Evolutionary conservation across 2,888 invertebrate genomes (phyloP).

Genomic region (Acronicta alni): DNA sequence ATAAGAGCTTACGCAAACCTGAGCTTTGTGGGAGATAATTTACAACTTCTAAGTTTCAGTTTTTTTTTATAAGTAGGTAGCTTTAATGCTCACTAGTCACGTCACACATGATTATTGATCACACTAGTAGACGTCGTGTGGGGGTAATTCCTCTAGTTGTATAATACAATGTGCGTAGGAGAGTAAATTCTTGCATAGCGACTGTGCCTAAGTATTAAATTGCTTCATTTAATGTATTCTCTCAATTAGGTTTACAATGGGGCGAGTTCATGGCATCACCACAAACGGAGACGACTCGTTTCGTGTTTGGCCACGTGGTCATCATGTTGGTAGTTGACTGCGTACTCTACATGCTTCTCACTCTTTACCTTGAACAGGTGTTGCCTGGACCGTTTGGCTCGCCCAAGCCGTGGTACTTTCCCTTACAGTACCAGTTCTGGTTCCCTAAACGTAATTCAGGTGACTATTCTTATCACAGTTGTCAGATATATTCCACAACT

Average conservation of each 20-base stretch:
- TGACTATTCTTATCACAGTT: constrained; percentile 51
- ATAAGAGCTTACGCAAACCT: too few relatives aligned
- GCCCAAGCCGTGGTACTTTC: constrained; percentile 94
- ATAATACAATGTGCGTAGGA: constrained; percentile 36
- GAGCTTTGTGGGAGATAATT: too few relatives aligned
- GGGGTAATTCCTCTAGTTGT: constrained; percentile 29
- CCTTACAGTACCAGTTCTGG: constrained; percentile 90
- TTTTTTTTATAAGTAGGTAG: too few relatives aligned
- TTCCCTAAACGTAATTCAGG: constrained; percentile 60
- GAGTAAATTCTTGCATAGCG: constrained; percentile 36
- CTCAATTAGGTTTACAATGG: constrained; percentile 89
- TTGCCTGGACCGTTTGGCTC: constrained; percentile 96
- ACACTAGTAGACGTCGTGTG: constrained; percentile 6
- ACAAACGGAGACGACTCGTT: constrained; percentile 90
- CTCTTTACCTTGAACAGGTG: constrained; percentile 96
- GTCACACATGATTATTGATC: too few relatives aligned
- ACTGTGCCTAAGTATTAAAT: constrained; percentile 39
- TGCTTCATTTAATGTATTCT: constrained; percentile 31
- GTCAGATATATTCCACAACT: too few relatives aligned
- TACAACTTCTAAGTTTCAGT: too few relatives aligned
- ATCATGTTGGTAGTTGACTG: constrained; percentile 92
- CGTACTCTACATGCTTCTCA: constrained; percentile 92
- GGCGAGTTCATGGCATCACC: constrained; percentile 90
- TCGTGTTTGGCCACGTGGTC: constrained; percentile 92
- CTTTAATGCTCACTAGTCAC: too few relatives aligned